Evolutionary conservation across 2,113 vertebrate species (phyloP).

Genomic region (Dipodomys spectabilis): DNA sequence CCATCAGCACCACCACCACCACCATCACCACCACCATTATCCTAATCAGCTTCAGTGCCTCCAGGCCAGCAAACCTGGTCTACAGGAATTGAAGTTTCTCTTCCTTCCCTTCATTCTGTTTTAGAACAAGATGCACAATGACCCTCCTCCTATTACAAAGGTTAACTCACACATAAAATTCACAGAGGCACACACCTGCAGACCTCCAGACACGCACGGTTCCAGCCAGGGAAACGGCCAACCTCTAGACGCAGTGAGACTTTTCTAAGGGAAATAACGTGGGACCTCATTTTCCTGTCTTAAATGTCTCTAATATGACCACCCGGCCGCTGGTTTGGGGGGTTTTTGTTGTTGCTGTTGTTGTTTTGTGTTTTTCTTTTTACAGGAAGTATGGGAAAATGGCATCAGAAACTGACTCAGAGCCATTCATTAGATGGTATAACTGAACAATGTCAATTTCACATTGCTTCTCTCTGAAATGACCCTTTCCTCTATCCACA

Average conservation of each 20-base stretch:
- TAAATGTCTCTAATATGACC: constrained; percentile 69
- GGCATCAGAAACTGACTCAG: constrained; percentile 1
- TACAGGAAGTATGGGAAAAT: constrained; percentile 27
- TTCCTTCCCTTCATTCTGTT: not conserved
- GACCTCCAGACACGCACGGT: no score
- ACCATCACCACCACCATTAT: not conserved
- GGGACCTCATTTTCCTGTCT: not conserved
- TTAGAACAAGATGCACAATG: not conserved
- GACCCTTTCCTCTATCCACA: no score
- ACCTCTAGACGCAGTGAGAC: constrained; percentile 50
- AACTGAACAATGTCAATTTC: no score
- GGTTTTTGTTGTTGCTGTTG: no score
- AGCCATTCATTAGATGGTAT: not conserved
- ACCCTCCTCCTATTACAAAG: no score
- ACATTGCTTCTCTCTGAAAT: no score
- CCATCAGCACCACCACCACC: not conserved
- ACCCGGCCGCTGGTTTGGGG: constrained; percentile 9
- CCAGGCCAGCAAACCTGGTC: no score
- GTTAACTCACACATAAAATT: no score
- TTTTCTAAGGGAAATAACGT: constrained; percentile 54
- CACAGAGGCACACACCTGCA: no score
- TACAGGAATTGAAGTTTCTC: not conserved
- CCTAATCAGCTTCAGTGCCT: not conserved
- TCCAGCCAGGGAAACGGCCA: not conserved
- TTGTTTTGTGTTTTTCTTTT: no score